Conservation (phyloP, 1,140 invertebrate species). For the Piezodorus guildinii region DNA sequence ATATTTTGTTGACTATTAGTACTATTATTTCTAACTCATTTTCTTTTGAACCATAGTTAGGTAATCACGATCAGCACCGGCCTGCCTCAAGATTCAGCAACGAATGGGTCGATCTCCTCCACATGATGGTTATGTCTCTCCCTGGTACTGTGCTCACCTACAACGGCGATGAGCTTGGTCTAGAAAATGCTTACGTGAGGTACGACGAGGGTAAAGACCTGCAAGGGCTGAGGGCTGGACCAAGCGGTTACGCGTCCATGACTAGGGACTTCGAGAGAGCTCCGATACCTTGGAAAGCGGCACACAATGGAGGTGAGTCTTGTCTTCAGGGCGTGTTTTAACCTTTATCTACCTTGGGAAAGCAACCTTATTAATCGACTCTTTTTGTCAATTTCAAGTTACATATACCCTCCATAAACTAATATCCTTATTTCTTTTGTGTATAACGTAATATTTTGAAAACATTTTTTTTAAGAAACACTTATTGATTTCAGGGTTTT, state of each 20-base stretch:
- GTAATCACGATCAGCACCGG: constrained; percentile 62
- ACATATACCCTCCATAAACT: too few species aligned
- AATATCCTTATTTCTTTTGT: too few species aligned
- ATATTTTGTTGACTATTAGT: too few species aligned
- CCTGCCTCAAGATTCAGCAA: constrained; percentile 48
- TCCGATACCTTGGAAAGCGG: constrained; percentile 59
- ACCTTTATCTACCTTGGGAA: too few species aligned
- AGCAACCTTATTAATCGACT: too few species aligned
- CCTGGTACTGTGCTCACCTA: constrained; percentile 44
- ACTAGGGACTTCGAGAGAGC: constrained; percentile 28
- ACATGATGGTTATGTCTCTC: constrained; percentile 60
- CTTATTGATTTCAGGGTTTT: constrained; percentile 8
- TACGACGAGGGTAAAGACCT: constrained; percentile 43
- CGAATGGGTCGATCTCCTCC: constrained; percentile 53
- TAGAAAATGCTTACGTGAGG: constrained; percentile 45
- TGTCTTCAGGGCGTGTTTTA: too few species aligned
- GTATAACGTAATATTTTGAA: too few species aligned
- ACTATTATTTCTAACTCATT: too few species aligned
- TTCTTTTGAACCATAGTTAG: constrained; percentile 34
- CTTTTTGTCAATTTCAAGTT: too few species aligned
- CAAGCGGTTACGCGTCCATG: constrained; percentile 35
- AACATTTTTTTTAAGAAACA: too few species aligned
- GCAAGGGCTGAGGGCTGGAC: constrained; percentile 31
- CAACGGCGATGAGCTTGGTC: constrained; percentile 32
- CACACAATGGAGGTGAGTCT: constrained; percentile 41